Evolutionary conservation across 1,140 invertebrate genomes (phyloP).

Genomic region (Ladona fulva): DNA sequence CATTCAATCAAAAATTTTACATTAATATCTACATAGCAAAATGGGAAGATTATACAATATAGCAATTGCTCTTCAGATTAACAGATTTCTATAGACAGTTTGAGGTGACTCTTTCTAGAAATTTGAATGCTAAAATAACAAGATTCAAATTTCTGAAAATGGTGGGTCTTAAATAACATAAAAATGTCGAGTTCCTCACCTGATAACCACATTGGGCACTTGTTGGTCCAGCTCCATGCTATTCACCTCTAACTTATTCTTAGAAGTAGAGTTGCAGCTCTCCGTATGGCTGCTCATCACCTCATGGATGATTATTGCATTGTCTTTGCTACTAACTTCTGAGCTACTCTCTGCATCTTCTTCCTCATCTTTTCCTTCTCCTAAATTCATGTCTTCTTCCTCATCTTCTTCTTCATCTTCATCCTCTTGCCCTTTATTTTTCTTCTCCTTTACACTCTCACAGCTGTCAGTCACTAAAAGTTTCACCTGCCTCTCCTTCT

Average conservation of each 20-base stretch:
- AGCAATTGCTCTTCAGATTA: too few species aligned
- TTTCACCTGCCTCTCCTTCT: too few species aligned
- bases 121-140: too few species aligned
- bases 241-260: constrained; percentile 25
- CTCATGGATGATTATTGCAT: constrained; percentile 20
- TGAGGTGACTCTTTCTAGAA: too few species aligned
- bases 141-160: too few species aligned
- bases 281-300: constrained; percentile 9
- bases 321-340: neutral
- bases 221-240: constrained; percentile 25
- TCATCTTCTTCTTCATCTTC: constrained; percentile 36
- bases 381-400: constrained; percentile 34
- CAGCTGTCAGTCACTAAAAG: too few species aligned
- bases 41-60: too few species aligned
- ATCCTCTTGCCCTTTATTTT: constrained; percentile 31
- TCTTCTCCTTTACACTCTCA: constrained; percentile 32
- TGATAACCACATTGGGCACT: constrained; percentile 24
- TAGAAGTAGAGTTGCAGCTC: constrained; percentile 18
- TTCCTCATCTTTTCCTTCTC: constrained; percentile 27
- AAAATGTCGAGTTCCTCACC: constrained; percentile 17
- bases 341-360: constrained; percentile 16
- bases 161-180: too few species aligned
- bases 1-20: too few species aligned
- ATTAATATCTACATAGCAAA: too few species aligned
- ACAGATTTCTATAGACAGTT: too few species aligned